phyloP scores from a whole-genome alignment of 2,888 invertebrate genomes.

The Rapana venosa region DNA sequence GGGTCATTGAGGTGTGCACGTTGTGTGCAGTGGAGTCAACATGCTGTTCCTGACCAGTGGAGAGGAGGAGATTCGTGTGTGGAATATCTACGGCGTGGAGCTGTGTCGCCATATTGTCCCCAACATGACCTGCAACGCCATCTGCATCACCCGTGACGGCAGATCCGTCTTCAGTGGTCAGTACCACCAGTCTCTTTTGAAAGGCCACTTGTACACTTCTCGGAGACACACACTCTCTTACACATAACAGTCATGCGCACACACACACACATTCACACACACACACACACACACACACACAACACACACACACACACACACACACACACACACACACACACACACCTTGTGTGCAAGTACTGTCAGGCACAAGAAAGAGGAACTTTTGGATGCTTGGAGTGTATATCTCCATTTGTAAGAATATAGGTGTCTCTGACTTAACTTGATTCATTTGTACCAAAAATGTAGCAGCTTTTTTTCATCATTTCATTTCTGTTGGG shows the following conservation, averaged over 20 bases:
- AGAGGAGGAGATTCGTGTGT: constrained; percentile 90
- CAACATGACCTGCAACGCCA: constrained; percentile 90
- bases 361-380: too few relatives aligned
- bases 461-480: too few relatives aligned
- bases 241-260: background rate
- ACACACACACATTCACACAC: background rate
- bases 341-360: background rate
- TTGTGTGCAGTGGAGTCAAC: constrained; percentile 79
- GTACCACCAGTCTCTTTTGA: constrained; percentile 11
- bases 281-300: too few relatives aligned
- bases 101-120: constrained; percentile 89
- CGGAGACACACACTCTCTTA: background rate
- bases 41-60: constrained; percentile 93
- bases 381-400: too few relatives aligned
- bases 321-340: background rate
- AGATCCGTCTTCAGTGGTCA: constrained; percentile 86
- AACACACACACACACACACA: background rate
- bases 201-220: background rate
- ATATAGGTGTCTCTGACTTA: too few relatives aligned
- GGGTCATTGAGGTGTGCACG: background rate
- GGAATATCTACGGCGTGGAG: constrained; percentile 89
- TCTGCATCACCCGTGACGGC: constrained; percentile 89
- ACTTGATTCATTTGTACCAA: too few relatives aligned
- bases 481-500: too few relatives aligned
- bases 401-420: too few relatives aligned